Percentiles rank a stretch among this genome's conserved stretches.
phyloP scores from a whole-genome alignment of 2,113 vertebrate species.

The Brachypteracias leptosomus region DNA sequence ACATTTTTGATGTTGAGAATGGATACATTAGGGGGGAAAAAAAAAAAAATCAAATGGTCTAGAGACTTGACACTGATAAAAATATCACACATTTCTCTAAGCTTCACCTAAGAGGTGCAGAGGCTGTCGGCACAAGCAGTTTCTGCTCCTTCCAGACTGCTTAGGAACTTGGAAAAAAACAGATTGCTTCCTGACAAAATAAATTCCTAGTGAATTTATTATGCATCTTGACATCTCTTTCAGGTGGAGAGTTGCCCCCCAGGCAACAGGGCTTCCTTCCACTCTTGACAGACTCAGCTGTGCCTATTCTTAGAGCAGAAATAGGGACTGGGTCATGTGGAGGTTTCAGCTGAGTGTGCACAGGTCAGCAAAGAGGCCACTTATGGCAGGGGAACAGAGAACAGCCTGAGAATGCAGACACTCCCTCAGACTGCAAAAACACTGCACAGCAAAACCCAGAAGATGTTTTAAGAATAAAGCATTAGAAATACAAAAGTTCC shows the following conservation, averaged over 20 bases:
- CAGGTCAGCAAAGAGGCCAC: conserved; percentile 1
- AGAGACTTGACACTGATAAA: background rate
- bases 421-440: conserved; percentile 30
- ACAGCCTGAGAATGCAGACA: background rate
- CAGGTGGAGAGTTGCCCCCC: background rate
- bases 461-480: background rate
- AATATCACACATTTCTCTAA: background rate
- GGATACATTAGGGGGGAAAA: accelerated
- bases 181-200: background rate
- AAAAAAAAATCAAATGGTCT: background rate
- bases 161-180: background rate
- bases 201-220: background rate
- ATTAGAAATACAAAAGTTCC: background rate
- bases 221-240: background rate
- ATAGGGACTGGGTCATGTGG: background rate
- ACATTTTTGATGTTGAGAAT: background rate
- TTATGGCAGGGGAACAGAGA: background rate
- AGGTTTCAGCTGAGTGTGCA: background rate
- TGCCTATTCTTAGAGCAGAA: background rate
- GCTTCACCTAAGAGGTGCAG: background rate
- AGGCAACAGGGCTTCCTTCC: background rate
- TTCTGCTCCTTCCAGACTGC: background rate
- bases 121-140: background rate
- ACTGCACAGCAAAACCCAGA: background rate
- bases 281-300: background rate